These are phyloP conservation scores for human (Homo sapiens) DNA, from an alignment of 2,113 vertebrate genomes.

Conservation along the genomic window DNA sequence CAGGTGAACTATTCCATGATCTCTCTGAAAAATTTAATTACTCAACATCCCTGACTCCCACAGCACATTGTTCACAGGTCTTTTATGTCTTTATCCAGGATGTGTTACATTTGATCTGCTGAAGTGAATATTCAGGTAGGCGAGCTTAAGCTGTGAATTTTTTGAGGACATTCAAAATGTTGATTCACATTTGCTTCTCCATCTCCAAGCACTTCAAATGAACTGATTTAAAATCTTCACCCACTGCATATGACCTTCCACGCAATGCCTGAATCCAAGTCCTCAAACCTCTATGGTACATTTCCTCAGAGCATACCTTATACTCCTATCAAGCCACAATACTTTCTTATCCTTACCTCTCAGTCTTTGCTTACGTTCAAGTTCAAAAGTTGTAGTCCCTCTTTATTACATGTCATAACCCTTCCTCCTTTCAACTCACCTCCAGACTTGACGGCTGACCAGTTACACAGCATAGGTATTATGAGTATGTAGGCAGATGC, in stretches of 20 bases:
- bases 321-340: not conserved
- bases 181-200: not conserved
- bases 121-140: not conserved
- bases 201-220: not conserved
- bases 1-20: not conserved
- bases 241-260: not conserved
- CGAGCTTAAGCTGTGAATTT: not conserved
- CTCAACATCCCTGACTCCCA: not conserved
- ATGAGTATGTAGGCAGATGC: fast-evolving
- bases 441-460: not conserved
- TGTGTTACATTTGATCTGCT: not conserved
- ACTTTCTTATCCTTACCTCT: not conserved
- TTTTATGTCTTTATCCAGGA: not conserved
- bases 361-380: not conserved
- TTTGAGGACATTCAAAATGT: not conserved
- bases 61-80: not conserved
- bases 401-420: not conserved
- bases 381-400: not conserved
- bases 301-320: fast-evolving
- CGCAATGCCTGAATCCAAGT: not conserved
- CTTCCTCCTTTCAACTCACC: not conserved
- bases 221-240: not conserved
- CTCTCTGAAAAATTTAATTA: not conserved
- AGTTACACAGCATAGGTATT: fast-evolving
- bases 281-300: not conserved